A percentile compares a stretch with the other conserved stretches of the same genome.
Evolutionary conservation across 2,113 vertebrate genomes (phyloP).

Genomic region (Ivindomyrus marchei): DNA sequence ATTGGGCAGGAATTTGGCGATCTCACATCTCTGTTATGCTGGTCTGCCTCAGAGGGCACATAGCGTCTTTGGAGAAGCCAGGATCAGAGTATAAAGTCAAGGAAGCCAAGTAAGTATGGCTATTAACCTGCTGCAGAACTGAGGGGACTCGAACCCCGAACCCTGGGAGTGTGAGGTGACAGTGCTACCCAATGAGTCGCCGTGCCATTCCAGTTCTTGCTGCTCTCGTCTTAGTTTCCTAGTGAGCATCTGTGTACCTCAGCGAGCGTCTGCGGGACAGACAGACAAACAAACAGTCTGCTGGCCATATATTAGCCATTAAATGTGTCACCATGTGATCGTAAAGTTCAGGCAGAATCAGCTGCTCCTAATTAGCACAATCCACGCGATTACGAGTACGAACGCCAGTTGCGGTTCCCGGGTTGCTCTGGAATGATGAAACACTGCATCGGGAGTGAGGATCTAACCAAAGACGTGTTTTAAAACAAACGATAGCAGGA

Average conservation of each 20-base stretch:
- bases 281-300: not conserved
- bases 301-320: not conserved
- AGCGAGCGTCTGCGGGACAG: not conserved
- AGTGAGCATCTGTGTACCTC: not conserved
- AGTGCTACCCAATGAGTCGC: not conserved
- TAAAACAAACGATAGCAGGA: not conserved
- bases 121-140: not conserved
- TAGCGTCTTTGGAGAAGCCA: not conserved
- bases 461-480: not conserved
- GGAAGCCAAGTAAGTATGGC: not conserved
- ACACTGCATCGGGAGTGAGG: not conserved
- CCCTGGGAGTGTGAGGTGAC: not conserved
- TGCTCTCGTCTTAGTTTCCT: not conserved
- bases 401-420: not conserved
- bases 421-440: not conserved
- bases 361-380: not conserved
- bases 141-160: not conserved
- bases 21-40: not conserved
- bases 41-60: not conserved
- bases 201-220: not conserved
- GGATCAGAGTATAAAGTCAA: not conserved
- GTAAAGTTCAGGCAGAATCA: not conserved
- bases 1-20: not conserved
- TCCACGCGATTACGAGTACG: not conserved
- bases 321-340: constrained; percentile 8